These are phyloP conservation scores for Anarrhichthys ocellatus DNA, from an alignment of 2,113 vertebrate species.

Conservation along the genomic window DNA sequence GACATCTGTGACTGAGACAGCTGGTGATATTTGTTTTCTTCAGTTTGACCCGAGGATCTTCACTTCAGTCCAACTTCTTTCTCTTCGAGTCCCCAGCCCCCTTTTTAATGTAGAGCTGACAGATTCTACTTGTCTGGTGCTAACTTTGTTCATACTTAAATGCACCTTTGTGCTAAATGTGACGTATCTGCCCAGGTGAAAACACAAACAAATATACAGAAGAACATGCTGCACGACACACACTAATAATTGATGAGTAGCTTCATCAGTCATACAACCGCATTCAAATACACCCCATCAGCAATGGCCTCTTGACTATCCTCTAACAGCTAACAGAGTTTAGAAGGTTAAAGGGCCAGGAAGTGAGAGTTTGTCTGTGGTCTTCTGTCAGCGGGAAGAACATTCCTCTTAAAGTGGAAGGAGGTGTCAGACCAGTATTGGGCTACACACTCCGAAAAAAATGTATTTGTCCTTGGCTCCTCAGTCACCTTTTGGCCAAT, in stretches of 20 bases:
- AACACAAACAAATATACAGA: not conserved
- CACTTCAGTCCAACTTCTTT: not conserved
- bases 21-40: not conserved
- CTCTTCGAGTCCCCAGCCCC: not conserved
- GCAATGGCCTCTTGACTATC: not conserved
- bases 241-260: not conserved
- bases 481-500: not conserved
- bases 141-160: not conserved
- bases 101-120: not conserved
- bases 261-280: not conserved
- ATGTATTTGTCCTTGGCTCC: not conserved
- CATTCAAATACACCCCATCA: not conserved
- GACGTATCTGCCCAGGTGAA: not conserved
- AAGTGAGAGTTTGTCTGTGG: constrained; percentile 2
- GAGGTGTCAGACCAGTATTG: not conserved
- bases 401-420: constrained; percentile 1
- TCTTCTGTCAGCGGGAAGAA: not conserved
- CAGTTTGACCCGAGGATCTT: not conserved
- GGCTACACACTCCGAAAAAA: not conserved
- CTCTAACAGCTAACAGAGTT: not conserved
- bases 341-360: constrained; percentile 11
- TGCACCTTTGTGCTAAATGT: not conserved
- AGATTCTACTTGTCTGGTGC: not conserved
- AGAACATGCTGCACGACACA: not conserved
- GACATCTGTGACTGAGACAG: not conserved